Conservation (phyloP, 2,797 vertebrate species). For the Xyrichtys novacula region DNA sequence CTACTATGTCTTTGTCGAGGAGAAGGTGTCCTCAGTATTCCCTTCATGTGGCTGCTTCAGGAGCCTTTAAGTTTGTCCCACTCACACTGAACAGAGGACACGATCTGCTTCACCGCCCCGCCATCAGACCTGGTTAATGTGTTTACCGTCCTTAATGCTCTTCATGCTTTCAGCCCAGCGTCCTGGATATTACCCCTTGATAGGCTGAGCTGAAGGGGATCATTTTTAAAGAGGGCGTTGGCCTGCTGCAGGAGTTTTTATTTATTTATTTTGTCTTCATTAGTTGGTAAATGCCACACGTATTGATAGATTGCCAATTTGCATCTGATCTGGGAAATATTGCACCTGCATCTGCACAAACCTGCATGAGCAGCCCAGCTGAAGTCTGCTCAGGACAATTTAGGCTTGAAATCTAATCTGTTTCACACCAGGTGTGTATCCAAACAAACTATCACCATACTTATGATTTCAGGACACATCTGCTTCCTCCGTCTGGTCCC, state of each 20-base stretch:
- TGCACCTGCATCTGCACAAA: conserved; percentile 8
- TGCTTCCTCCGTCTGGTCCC: neutral
- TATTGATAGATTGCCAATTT: neutral
- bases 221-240: neutral
- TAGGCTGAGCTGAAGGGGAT: conserved; percentile 1
- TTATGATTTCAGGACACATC: neutral
- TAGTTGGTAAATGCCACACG: neutral
- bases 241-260: neutral
- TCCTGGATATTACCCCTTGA: conserved; percentile 9
- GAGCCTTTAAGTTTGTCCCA: conserved; percentile 21
- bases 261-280: neutral
- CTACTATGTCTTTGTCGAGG: conserved; percentile 53
- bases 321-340: conserved; percentile 4
- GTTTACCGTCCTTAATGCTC: conserved; percentile 58
- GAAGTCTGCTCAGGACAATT: neutral
- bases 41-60: conserved; percentile 23
- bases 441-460: neutral
- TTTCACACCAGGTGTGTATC: conserved; percentile 3
- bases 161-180: conserved; percentile 11
- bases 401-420: neutral
- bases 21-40: conserved; percentile 47
- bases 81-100: conserved; percentile 43
- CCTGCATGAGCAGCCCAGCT: neutral
- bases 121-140: conserved; percentile 52
- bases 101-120: conserved; percentile 33